Conservation (phyloP, 1,140 invertebrate species). For the Aphidius ervi region DNA sequence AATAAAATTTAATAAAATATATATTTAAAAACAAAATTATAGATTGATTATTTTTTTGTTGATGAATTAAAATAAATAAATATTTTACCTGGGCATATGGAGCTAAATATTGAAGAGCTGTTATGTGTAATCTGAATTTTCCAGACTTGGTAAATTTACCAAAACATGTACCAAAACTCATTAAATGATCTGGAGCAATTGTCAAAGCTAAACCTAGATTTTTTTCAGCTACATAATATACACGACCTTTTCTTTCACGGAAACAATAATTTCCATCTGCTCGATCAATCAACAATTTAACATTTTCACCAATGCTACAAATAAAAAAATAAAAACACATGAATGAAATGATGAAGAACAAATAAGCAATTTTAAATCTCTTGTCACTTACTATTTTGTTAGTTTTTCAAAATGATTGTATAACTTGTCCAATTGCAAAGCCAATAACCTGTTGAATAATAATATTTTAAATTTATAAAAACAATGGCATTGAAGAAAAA, state of each 20-base stretch:
- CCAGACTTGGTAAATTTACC: conserved; percentile 97
- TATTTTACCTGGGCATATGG: conserved; percentile 88
- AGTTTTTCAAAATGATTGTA: conserved; percentile 88
- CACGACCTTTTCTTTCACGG: conserved; percentile 84
- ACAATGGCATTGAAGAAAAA: neutral
- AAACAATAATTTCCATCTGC: conserved; percentile 98
- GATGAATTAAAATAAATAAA: conserved; percentile 9
- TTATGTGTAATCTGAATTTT: conserved; percentile 93
- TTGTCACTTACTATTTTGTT: conserved; percentile 81
- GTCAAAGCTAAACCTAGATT: conserved; percentile 71
- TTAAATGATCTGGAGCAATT: conserved; percentile 74
- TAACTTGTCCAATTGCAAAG: conserved; percentile 79
- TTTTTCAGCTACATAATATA: conserved; percentile 89
- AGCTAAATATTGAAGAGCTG: conserved; percentile 93
- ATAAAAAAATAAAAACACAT: conserved; percentile 19
- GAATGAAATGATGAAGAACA: conserved; percentile 14
- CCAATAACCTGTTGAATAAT: conserved; percentile 62
- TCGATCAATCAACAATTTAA: conserved; percentile 89
- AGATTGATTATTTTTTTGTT: neutral
- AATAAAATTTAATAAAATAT: conserved; percentile 1
- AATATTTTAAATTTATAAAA: neutral
- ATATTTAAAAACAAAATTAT: conserved; percentile 13
- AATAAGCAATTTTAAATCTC: neutral
- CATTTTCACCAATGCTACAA: conserved; percentile 91
- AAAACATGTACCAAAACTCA: conserved; percentile 93